Conservation (phyloP, 1,140 invertebrate species). For the Zeugodacus cucurbitae region DNA sequence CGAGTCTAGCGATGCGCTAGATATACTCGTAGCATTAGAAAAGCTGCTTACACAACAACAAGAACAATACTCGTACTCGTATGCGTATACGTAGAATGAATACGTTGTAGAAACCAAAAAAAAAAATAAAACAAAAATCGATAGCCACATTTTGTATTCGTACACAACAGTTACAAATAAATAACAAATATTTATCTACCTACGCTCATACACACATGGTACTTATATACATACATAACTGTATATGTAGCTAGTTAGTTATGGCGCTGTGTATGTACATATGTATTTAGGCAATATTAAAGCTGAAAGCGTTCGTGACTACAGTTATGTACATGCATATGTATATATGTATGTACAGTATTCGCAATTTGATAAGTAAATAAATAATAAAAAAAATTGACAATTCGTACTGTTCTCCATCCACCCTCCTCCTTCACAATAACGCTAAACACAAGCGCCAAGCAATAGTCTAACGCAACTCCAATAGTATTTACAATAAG, state of each 20-base stretch:
- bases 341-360: not conserved
- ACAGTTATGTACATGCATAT: not conserved
- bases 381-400: not conserved
- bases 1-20: not conserved
- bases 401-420: not conserved
- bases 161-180: conserved; percentile 1
- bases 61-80: not conserved
- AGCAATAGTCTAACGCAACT: not conserved
- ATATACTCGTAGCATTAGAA: conserved; percentile 20
- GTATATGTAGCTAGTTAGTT: not conserved
- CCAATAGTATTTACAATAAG: not conserved
- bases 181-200: not conserved
- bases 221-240: not conserved
- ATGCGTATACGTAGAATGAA: too few species aligned
- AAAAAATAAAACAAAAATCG: not conserved
- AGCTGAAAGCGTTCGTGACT: too few species aligned
- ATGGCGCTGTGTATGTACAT: not conserved
- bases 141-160: conserved; percentile 35
- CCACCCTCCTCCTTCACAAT: not conserved
- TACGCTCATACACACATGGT: not conserved
- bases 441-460: not conserved
- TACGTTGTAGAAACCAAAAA: not conserved
- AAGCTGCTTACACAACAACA: conserved; percentile 13
- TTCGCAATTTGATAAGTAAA: not conserved
- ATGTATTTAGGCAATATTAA: not conserved